Percentiles rank a stretch among this genome's conserved stretches.
Evolutionary conservation across 2,113 vertebrate genomes (phyloP).

Genomic region (Heterotis niloticus): DNA sequence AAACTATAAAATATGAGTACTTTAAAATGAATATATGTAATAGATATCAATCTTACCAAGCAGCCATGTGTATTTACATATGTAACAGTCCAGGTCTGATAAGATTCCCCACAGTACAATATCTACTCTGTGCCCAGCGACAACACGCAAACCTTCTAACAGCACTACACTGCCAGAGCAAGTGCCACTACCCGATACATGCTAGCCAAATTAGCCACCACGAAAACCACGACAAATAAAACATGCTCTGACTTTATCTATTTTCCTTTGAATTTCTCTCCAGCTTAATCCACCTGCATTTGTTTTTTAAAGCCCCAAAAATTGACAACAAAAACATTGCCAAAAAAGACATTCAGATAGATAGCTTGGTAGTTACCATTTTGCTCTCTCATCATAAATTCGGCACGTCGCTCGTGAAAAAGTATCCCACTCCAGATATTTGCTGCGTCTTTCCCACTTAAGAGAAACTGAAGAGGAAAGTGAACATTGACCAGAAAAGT

Average conservation of each 20-base stretch:
- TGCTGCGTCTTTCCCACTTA: constrained; percentile 43
- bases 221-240: background rate
- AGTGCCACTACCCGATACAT: background rate
- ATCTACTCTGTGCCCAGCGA: background rate
- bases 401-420: constrained; percentile 49
- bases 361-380: constrained; percentile 67
- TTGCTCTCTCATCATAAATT: constrained; percentile 72
- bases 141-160: background rate
- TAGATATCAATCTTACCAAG: background rate
- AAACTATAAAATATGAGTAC: background rate
- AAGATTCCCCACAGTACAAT: background rate
- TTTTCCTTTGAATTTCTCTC: background rate
- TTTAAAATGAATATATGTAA: background rate
- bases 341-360: constrained; percentile 34
- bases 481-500: constrained; percentile 23
- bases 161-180: background rate
- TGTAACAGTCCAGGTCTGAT: background rate
- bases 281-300: constrained; percentile 6
- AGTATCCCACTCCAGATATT: constrained; percentile 33
- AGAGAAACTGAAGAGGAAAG: constrained; percentile 31
- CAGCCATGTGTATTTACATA: background rate
- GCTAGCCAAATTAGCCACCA: background rate
- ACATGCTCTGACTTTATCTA: background rate
- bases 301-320: constrained; percentile 15
- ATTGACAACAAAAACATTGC: constrained; percentile 21